Evolutionary conservation across 1,140 invertebrate species (phyloP).

Genomic region (Leucophenga varia): DNA sequence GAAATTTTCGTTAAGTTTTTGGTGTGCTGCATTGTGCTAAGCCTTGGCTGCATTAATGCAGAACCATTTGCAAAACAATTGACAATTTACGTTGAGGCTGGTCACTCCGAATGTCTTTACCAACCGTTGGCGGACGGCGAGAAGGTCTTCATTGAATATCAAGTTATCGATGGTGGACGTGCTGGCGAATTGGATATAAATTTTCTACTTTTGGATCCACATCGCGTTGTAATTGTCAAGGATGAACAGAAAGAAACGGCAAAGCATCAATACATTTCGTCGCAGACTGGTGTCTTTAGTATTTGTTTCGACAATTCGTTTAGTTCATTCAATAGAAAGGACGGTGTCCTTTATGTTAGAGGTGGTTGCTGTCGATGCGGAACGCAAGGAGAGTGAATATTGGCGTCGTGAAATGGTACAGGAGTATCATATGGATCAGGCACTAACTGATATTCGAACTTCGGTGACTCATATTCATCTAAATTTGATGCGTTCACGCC

Average conservation of each 20-base stretch:
- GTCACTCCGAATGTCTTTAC: constrained; percentile 69
- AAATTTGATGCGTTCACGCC: constrained; percentile 64
- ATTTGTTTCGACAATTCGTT: constrained; percentile 84
- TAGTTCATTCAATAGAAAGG: constrained; percentile 73
- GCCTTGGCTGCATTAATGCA: constrained; percentile 12
- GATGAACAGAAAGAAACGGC: constrained; percentile 70
- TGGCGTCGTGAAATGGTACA: constrained; percentile 60
- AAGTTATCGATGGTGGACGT: constrained; percentile 73
- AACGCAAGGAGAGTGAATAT: constrained; percentile 13
- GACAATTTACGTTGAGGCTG: constrained; percentile 67
- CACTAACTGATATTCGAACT: constrained; percentile 63
- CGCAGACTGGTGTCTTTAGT: constrained; percentile 67
- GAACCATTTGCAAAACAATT: constrained; percentile 61
- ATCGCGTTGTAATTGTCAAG: constrained; percentile 61
- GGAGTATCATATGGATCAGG: constrained; percentile 63
- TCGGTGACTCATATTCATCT: constrained; percentile 61
- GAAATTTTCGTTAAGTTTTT: no score
- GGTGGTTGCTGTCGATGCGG: constrained; percentile 59
- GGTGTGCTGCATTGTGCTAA: no score
- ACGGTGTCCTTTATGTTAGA: constrained; percentile 73
- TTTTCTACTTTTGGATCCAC: constrained; percentile 67
- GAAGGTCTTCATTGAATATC: constrained; percentile 69
- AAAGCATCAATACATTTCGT: constrained; percentile 60
- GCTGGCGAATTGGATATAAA: constrained; percentile 76
- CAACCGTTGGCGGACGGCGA: constrained; percentile 62